Evolutionary conservation across 2,113 vertebrate species (phyloP), one percentile per base, ranked within the genome.

Genomic region (Hystrix cristata): DNA sequence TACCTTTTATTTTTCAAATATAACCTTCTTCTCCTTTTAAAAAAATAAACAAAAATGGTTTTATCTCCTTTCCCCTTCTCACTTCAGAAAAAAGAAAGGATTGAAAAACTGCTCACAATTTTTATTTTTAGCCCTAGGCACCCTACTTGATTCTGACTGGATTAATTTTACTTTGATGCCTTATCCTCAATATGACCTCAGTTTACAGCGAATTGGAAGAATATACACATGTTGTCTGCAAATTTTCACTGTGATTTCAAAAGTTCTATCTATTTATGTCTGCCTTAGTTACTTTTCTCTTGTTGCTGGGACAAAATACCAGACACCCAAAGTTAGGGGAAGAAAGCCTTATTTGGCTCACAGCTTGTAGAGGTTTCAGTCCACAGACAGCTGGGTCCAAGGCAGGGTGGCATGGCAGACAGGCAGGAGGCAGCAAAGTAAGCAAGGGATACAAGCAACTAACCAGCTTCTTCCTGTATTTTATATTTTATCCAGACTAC

Each of bases 11-110:
- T 97, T 80, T 94, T 88, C 65, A 91, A 95, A 76, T 3, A 23
- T 15, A 89, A 85, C 16, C 89, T 18, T 71, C 12, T 87, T 34
- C 29, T 78, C 81, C 89, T 95, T 98, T 93, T 65, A 96, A 97
- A 96, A 97, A 53, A 27, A 19, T 78, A 93, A 93, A 60, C 57
- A 91, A 95, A 12, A 43, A 96, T 76, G 94, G 98, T 95, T 97
- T 94, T 91, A 93, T 94, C 74, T 85, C 87, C 94, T 81, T 59
- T 86, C 21, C 74, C 65, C 31, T 81, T 34, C 23, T 93, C 65
- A 59, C 71, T 95, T 86, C 34, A 27, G 19, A 87, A 97, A 43
- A 27, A 43, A 96, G 38, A 87, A 76, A 94, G 3, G 7, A 86
- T 60, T 65, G 62, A 85, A 46, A 95, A 97, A 91, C 71, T 94